phyloP scores from a whole-genome alignment of 2,113 vertebrate species.

The Takifugu flavidus region DNA sequence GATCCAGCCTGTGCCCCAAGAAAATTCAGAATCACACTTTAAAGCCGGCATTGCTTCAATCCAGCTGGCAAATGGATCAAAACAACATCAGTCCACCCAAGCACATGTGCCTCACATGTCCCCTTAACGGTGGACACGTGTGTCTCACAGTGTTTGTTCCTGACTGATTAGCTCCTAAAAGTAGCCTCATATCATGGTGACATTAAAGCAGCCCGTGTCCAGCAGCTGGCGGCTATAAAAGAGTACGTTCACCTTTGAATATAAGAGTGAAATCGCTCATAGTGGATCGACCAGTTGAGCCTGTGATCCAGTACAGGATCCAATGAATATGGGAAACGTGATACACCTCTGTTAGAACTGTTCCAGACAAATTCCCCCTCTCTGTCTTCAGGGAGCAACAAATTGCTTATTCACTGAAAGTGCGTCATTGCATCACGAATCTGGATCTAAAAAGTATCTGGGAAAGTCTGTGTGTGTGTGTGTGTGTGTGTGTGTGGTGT shows the following conservation, averaged over 20 bases:
- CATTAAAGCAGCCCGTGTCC: slow-evolving; percentile 3
- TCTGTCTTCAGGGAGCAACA: slow-evolving; percentile 36
- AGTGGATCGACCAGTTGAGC: background rate
- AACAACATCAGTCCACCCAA: background rate
- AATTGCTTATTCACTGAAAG: slow-evolving; percentile 25
- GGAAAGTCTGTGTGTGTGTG: slow-evolving; percentile 15
- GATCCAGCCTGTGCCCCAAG: too few species aligned
- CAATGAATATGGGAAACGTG: background rate
- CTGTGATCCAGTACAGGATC: background rate
- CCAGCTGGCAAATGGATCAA: background rate
- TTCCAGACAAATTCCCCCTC: slow-evolving; percentile 20
- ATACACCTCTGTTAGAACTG: slow-evolving; percentile 3
- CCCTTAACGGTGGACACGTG: background rate
- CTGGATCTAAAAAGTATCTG: slow-evolving; percentile 40
- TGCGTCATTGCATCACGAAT: slow-evolving; percentile 27
- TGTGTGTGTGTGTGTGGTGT: background rate
- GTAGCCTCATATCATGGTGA: slow-evolving; percentile 10
- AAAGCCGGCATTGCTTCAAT: too few species aligned
- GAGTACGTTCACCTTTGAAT: background rate
- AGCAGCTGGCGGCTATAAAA: background rate
- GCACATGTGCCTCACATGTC: slow-evolving; percentile 6
- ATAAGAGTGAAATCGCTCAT: slow-evolving; percentile 5
- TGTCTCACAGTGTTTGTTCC: slow-evolving; percentile 6
- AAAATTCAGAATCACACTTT: too few species aligned
- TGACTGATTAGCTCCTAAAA: slow-evolving; percentile 21